phyloP scores from a whole-genome alignment of 2,797 vertebrate genomes.

The Rhabdophis nuchalis region DNA sequence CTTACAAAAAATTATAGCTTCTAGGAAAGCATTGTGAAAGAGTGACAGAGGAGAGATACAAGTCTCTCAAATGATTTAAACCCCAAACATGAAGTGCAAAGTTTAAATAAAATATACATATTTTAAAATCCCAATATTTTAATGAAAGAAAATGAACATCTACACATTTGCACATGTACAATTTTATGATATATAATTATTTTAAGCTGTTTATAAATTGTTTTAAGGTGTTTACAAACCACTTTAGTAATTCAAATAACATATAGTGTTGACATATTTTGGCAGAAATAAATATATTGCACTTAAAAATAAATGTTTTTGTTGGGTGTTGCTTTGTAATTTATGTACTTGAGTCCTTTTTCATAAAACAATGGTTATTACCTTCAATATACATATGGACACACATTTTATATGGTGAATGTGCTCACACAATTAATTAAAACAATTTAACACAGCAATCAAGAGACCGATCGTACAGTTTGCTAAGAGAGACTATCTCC shows the following conservation, averaged over 20 bases:
- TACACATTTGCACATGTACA: slow-evolving; percentile 76
- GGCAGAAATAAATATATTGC: slow-evolving; percentile 99
- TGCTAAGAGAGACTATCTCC: slow-evolving; percentile 59
- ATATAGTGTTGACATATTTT: slow-evolving; percentile 88
- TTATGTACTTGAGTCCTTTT: slow-evolving; percentile 72
- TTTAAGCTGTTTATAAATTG: slow-evolving; percentile 61
- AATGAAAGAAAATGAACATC: slow-evolving; percentile 72
- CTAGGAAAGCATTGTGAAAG: not conserved
- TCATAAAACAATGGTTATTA: slow-evolving; percentile 69
- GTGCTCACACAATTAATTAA: slow-evolving; percentile 69
- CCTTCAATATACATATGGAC: slow-evolving; percentile 56
- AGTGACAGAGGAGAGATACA: not conserved
- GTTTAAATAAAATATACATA: slow-evolving; percentile 46
- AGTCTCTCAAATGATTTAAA: not conserved
- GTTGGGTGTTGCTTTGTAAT: slow-evolving; percentile 73
- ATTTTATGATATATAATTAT: slow-evolving; percentile 69
- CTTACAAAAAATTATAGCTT: not conserved
- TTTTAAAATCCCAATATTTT: slow-evolving; percentile 70
- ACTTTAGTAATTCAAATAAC: slow-evolving; percentile 87
- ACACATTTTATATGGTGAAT: slow-evolving; percentile 70
- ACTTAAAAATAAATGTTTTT: slow-evolving; percentile 85
- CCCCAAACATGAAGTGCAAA: slow-evolving; percentile 20
- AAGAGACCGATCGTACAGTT: slow-evolving; percentile 61
- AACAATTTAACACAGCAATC: slow-evolving; percentile 75
- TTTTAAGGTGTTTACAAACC: slow-evolving; percentile 91